phyloP scores from a whole-genome alignment of 2,797 vertebrate genomes.

The Dryobates pubescens region DNA sequence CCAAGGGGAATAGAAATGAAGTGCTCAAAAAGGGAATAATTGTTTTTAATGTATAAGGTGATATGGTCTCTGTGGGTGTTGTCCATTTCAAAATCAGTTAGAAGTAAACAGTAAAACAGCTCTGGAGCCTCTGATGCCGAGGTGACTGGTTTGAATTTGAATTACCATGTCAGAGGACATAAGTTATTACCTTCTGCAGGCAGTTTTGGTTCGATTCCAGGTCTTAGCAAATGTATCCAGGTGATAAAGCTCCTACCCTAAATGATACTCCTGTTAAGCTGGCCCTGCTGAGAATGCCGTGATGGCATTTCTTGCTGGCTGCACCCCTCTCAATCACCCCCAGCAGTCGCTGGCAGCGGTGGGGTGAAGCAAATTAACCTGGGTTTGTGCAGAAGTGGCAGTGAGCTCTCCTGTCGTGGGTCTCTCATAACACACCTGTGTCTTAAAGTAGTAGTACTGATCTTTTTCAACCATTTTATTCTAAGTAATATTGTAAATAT shows the following conservation, averaged over 20 bases:
- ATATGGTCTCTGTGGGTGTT: neutral
- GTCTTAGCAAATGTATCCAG: neutral
- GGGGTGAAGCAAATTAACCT: accelerated
- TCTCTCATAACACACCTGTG: neutral
- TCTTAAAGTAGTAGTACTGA: neutral
- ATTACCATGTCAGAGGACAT: neutral
- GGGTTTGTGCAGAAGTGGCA: neutral
- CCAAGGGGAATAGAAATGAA: neutral
- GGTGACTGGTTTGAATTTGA: neutral
- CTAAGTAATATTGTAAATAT: neutral
- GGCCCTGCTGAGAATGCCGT: neutral
- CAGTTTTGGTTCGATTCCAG: slow-evolving; percentile 42
- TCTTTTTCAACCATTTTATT: neutral
- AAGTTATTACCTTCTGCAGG: slow-evolving; percentile 42
- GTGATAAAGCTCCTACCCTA: slow-evolving; percentile 43
- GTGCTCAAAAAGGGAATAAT: neutral
- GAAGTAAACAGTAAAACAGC: neutral
- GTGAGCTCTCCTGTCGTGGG: neutral
- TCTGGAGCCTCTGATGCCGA: neutral
- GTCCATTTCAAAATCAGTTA: neutral
- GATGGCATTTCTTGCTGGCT: neutral
- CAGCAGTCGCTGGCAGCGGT: neutral
- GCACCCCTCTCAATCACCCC: neutral
- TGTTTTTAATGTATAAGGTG: neutral
- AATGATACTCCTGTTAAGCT: slow-evolving; percentile 27